phyloP scores from a whole-genome alignment of 2,888 invertebrate species.

The Tachystola acroxantha region DNA sequence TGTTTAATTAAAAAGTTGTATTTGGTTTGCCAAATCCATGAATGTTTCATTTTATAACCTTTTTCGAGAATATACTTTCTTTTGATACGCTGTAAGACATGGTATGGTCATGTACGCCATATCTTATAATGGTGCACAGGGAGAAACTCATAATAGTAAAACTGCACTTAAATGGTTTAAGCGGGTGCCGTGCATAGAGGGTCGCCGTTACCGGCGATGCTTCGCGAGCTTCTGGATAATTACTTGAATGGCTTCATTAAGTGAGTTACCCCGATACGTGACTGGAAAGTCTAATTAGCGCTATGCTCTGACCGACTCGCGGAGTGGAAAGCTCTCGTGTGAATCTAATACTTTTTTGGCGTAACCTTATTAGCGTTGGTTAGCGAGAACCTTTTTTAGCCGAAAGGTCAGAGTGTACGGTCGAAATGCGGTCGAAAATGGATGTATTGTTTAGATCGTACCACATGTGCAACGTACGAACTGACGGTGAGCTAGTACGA shows the following conservation, averaged over 20 bases:
- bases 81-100: too few relatives aligned
- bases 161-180: conserved; percentile 11
- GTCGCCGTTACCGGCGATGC: conserved; percentile 13
- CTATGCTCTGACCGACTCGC: conserved; percentile 16
- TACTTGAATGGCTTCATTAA: conserved; percentile 59
- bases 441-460: conserved; percentile 41
- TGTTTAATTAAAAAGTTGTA: conserved; percentile 15
- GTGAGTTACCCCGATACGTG: conserved; percentile 48
- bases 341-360: conserved; percentile 6
- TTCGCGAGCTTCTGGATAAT: conserved; percentile 36
- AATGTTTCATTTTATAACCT: too few relatives aligned
- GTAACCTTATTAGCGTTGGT: background rate
- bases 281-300: conserved; percentile 39
- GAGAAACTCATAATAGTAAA: too few relatives aligned
- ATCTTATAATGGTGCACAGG: too few relatives aligned
- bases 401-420: conserved; percentile 29
- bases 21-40: too few relatives aligned
- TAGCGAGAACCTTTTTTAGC: conserved; percentile 4
- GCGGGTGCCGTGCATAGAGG: conserved; percentile 7
- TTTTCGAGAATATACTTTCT: too few relatives aligned
- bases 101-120: too few relatives aligned
- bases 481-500: conserved; percentile 29
- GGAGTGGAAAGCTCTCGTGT: conserved; percentile 13
- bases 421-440: conserved; percentile 28
- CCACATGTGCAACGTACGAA: conserved; percentile 39